Base-by-base conservation (phyloP, 1,140 invertebrate species). In the Philaenus spumarius region DNA sequence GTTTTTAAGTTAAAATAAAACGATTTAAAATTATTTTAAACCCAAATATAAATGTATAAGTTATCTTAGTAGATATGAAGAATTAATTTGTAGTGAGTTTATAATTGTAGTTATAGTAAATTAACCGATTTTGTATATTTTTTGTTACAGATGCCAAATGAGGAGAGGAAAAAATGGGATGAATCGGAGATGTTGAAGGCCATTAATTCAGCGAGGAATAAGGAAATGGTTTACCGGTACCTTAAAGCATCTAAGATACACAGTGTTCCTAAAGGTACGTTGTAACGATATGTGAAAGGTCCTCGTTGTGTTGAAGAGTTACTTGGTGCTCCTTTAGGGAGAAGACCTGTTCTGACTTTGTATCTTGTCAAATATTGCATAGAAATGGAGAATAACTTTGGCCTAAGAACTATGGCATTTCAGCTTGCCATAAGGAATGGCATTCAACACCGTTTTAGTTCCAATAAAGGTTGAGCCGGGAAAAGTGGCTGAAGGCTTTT, bases 401-500 rank as follows among this genome's bases (percentile, higher is more conserved):
- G 37, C 37, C 12, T 53, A 26, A 30, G 17, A n/a, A 17, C 7
- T 53, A 30, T 53, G 35, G 50, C 34, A 11, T 53, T 22, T 35
- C 35, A 53, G 37, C 35, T 53, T 22, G 50, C 50, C 15, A 39
- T 42, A 17, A 12, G 37, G 37, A 53, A 53, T 53, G 24, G 24
- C 12, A 35, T 53, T 17, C 2, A 19, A 24, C 56, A 42, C 35
- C 39, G 17, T 19, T 58, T 58, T 47, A 40, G 22, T 15, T 20
- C 34, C n/a, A 43, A 59, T 47, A 61, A 30, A 14, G 30, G 50
- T 54, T 37, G 43, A 14, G 69, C 69, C 30, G 70, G 65, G 37
- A 57, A 42, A n/a, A 46, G 67, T 68, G 68, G 69, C 61, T 69
- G 17, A 46, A 45, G 59, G 40, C 53, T 12, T 77, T 76, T 59